A percentile compares a stretch with the other conserved stretches of the same genome.
phyloP scores from a whole-genome alignment of 2,113 vertebrate genomes.

The Pygoscelis antarcticus region DNA sequence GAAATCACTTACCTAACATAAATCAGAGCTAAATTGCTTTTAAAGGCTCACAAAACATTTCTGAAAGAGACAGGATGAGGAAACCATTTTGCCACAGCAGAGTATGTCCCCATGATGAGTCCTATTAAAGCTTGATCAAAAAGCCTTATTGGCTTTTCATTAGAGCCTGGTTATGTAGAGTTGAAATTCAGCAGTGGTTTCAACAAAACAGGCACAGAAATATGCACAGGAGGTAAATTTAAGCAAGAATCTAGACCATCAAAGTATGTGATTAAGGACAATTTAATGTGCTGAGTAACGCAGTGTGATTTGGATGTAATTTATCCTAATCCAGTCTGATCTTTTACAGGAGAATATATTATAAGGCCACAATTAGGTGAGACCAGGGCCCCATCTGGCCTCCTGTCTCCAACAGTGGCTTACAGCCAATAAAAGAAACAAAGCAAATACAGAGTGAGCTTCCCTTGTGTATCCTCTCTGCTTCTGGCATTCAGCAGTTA shows the following conservation, averaged over 20 bases:
- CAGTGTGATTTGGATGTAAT: constrained; percentile 46
- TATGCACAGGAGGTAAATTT: constrained; percentile 31
- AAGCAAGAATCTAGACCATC: constrained; percentile 4
- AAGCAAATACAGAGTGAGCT: constrained; percentile 49
- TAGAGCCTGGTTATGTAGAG: constrained; percentile 1
- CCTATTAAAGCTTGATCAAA: constrained; percentile 48
- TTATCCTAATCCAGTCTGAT: constrained; percentile 66
- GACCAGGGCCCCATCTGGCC: constrained; percentile 62
- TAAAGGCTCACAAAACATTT: constrained; percentile 55
- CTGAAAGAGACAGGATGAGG: constrained; percentile 53
- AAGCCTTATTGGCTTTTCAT: constrained; percentile 49
- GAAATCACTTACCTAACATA: constrained; percentile 54
- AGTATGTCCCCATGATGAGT: constrained; percentile 24
- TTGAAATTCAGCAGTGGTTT: constrained; percentile 19
- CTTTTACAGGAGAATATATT: constrained; percentile 61
- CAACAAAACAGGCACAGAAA: constrained; percentile 22
- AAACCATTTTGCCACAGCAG: constrained; percentile 28
- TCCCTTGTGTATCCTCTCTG: constrained; percentile 37
- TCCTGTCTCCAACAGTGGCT: constrained; percentile 54
- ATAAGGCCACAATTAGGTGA: constrained; percentile 64
- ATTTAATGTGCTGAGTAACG: constrained; percentile 61
- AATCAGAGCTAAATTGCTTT: constrained; percentile 59
- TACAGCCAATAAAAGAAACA: constrained; percentile 50
- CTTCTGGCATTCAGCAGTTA: constrained; percentile 11
- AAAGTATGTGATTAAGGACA: constrained; percentile 37